Evolutionary conservation across 2,888 invertebrate species (phyloP), one percentile per base, ranked within the genome.

Genomic region (Scrobipalpa costella): DNA sequence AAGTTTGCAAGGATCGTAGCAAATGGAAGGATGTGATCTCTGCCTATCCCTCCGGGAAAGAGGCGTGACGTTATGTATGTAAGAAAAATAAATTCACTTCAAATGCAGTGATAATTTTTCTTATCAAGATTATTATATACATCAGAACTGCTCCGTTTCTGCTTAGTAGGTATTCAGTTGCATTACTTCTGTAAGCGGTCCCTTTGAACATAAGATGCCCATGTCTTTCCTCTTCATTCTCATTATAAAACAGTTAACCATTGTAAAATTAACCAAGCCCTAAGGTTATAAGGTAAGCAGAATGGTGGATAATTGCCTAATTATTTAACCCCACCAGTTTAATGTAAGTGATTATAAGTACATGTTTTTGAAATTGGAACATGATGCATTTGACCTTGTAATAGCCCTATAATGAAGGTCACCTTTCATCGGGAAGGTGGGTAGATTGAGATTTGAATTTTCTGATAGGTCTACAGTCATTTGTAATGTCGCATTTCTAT

Each of bases 361-460:
- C 61, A 57, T 61, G 64, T 64, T 57, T 36, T 34, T 50, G 44
- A 61, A 64, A 64, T 64, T 61, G 64, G 61, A 61, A 61, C 64
- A 64, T 52, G 64, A n/a, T 60, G 38, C 21, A 19, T 57, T 61
- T 64, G 61, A 64, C 64, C 64, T 44, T 15, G 38, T 40, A 27
- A 62, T 52, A 40, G 15, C 33, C 34, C n/a, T 13, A 40, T 40
- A 40, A 40, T 40, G 40, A 40, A 33, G 55, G 33, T 55, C 55
- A 33, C 15, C 11, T 55, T 55, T 33, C 55, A 55, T 55, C 13
- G n/a, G n/a, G 13, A 13, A n/a, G 40, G 40, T 40, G 40, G 40
- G 40, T 13, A 40, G 40, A 40, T 40, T 7, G 40, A 13, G n/a
- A 40, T 40, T 40, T 13, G n/a, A 11, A 40, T 40, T 40, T 40